Evolutionary conservation across 2,797 vertebrate species (phyloP), one percentile per base, ranked within the genome.

Genomic region (Borostomias antarcticus): DNA sequence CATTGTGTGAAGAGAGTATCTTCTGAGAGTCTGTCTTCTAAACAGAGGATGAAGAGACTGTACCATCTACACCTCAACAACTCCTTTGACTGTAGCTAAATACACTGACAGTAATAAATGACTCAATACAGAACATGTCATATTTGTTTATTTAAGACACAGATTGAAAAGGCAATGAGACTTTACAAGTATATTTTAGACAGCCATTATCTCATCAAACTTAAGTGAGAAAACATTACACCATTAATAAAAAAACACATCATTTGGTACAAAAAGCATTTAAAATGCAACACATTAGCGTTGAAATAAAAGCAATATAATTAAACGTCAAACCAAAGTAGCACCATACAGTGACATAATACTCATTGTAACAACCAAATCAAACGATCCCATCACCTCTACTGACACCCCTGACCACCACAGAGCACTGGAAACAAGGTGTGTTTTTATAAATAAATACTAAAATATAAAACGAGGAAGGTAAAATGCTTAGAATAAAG

Each of bases 131-230:
- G 65, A 21, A 63, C 62, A 77, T 66, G 59, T 64, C 72, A 62
- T 63, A 54, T 64, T 51, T 13, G n/a, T 90, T 91, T 91, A 91
- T 90, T 91, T 73, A 76, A 83, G 78, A 79, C 80, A 80, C 68
- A 75, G 58, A 83, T 85, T 76, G 81, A 84, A 89, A 91, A 89
- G 76, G 77, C 76, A 86, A 74, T 72, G 60, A 83, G 82, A 84
- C 62, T 72, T 81, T 56, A 85, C 45, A 25, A 54, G 68, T 45
- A 76, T 69, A 66, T 76, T 71, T 81, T 63, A 76, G 63, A 84
- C 62, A 82, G 84, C 78, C 62, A 75, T 64, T 81, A 40, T 58
- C 73, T 82, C 71, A 59, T 62, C 50, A 68, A 56, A 75, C 65
- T 75, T 78, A 81, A 81, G 59, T 53, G 75, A 63, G 66, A 68